These are phyloP conservation scores for Turritopsis rubra DNA, from an alignment of 30 jellyfish, hydroid and myxozoan genomes.

Conservation along the genomic window DNA sequence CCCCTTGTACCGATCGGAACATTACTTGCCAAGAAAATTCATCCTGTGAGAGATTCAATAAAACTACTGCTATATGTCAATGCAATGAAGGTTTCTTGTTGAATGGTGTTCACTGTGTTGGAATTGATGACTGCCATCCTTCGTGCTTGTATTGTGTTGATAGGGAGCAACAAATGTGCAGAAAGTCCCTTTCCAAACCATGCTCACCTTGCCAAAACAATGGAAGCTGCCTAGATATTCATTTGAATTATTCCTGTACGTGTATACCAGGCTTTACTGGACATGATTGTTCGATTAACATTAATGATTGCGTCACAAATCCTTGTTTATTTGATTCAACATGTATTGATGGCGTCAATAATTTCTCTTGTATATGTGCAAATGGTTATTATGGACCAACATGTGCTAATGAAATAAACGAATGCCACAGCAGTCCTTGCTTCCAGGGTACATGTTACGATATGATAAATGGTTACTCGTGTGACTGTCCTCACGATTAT, in stretches of 20 bases:
- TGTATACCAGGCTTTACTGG: conserved; percentile 84
- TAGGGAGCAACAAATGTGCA: conserved; percentile 1
- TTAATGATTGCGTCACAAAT: conserved; percentile 60
- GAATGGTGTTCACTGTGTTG: conserved; percentile 41
- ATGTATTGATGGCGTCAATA: conserved; percentile 45
- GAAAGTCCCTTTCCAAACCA: neutral
- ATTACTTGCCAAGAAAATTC: conserved; percentile 42
- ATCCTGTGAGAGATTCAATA: conserved; percentile 55
- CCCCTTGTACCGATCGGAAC: conserved; percentile 58
- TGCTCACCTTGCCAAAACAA: conserved; percentile 49
- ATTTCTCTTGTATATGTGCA: conserved; percentile 48
- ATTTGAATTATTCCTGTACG: conserved; percentile 53
- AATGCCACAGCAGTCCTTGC: conserved; percentile 70
- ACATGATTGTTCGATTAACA: conserved; percentile 57
- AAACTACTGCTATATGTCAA: conserved; percentile 45
- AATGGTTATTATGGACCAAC: conserved; percentile 46
- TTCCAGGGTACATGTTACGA: conserved; percentile 38
- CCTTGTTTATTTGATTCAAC: conserved; percentile 76
- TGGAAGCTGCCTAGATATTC: conserved; percentile 66
- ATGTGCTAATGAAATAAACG: conserved; percentile 46
- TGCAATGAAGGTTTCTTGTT: conserved; percentile 56
- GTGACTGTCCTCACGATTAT: conserved; percentile 51
- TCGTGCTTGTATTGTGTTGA: conserved; percentile 45
- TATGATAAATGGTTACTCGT: conserved; percentile 33
- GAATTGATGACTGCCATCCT: conserved; percentile 66